phyloP scores from a whole-genome alignment of 2,888 invertebrate species.

The Phalera bucephala region DNA sequence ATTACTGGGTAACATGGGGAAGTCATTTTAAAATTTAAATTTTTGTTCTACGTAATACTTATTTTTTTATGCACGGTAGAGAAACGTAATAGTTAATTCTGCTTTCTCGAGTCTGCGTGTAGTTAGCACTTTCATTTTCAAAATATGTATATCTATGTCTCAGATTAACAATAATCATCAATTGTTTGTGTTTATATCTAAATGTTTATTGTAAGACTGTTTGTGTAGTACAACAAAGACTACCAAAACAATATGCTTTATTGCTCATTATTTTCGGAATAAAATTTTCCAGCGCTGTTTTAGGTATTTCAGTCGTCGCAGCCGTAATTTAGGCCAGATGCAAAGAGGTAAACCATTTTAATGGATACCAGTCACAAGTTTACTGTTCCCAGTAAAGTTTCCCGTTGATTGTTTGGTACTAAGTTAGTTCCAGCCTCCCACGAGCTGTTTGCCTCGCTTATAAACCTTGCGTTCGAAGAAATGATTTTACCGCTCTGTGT shows the following conservation, averaged over 20 bases:
- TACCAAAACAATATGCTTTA: not conserved
- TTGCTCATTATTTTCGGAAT: conserved; percentile 4
- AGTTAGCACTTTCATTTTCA: conserved; percentile 2
- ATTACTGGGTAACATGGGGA: no score
- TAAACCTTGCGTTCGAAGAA: conserved; percentile 46
- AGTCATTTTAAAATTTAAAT: not conserved
- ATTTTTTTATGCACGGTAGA: not conserved
- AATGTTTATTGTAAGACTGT: conserved; percentile 18
- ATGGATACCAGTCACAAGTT: conserved; percentile 32
- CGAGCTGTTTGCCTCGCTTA: conserved; percentile 43
- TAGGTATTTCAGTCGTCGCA: conserved; percentile 14
- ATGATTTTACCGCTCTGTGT: conserved; percentile 29
- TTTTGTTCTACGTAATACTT: not conserved
- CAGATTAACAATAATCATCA: conserved; percentile 5
- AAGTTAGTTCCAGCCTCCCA: conserved; percentile 41
- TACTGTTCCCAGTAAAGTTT: conserved; percentile 41
- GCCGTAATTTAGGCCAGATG: conserved; percentile 25
- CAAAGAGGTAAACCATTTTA: conserved; percentile 41
- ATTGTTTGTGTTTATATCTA: conserved; percentile 3
- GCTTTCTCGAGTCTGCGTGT: conserved; percentile 1
- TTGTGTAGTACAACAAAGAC: not conserved
- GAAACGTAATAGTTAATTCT: not conserved
- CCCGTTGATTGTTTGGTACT: conserved; percentile 41
- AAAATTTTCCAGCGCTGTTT: conserved; percentile 3
- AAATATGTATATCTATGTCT: not conserved